Evolutionary conservation across 2,888 invertebrate species (phyloP).

Genomic region (Cosmorhoe ocellata): DNA sequence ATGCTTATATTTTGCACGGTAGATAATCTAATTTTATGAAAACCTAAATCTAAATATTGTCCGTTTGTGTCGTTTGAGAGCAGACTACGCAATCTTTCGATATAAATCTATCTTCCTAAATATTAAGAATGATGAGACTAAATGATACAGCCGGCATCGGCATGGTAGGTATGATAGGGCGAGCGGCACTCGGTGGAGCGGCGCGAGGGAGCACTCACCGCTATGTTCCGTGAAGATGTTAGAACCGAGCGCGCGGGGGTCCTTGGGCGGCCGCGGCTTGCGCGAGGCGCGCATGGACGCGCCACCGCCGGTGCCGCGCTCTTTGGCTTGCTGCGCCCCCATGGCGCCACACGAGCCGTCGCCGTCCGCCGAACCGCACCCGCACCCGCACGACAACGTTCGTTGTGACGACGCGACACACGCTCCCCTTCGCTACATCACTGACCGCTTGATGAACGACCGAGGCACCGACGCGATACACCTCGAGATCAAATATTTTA

Average conservation of each 20-base stretch:
- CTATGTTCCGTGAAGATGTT: constrained; percentile 98
- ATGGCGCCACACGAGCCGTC: constrained; percentile 79
- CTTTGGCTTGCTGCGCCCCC: constrained; percentile 97
- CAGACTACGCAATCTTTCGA: no score
- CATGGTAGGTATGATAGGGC: no score
- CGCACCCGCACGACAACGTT: neutral
- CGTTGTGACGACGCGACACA: constrained; percentile 5
- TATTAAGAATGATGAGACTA: no score
- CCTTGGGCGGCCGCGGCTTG: constrained; percentile 89
- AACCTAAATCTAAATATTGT: no score
- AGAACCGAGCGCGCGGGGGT: constrained; percentile 91
- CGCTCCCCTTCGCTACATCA: neutral
- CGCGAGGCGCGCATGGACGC: constrained; percentile 89
- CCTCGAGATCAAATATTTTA: no score
- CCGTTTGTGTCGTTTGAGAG: no score
- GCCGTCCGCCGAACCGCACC: neutral
- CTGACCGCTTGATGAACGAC: no score
- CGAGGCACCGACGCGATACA: no score
- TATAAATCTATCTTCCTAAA: no score
- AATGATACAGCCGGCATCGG: no score
- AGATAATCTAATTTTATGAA: no score
- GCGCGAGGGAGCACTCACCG: constrained; percentile 84
- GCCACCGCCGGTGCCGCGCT: constrained; percentile 89
- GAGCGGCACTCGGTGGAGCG: neutral
- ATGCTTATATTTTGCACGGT: no score